A percentile compares a stretch with the other conserved stretches of the same genome.
phyloP scores from a whole-genome alignment of 2,113 vertebrate species.

The Morphnarchus princeps region DNA sequence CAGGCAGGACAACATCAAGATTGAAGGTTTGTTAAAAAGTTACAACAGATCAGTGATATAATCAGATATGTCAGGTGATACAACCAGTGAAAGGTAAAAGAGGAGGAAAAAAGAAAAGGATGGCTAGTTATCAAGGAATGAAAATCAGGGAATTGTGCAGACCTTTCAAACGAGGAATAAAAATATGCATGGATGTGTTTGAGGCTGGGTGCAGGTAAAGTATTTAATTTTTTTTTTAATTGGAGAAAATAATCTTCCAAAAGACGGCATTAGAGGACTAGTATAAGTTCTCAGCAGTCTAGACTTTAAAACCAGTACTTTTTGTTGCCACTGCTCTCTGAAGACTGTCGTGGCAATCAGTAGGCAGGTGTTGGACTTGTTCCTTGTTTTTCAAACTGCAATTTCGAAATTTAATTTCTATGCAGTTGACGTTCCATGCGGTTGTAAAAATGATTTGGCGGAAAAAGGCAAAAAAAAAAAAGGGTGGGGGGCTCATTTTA shows the following conservation, averaged over 20 bases:
- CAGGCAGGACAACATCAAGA: neutral
- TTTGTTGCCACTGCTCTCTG: neutral
- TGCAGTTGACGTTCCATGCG: neutral
- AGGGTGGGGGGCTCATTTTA: neutral
- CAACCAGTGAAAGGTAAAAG: neutral
- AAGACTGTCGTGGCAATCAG: neutral
- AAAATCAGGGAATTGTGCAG: neutral
- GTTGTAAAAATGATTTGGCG: neutral
- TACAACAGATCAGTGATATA: neutral
- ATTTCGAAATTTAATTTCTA: neutral
- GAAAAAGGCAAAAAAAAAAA: neutral
- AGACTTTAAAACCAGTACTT: neutral
- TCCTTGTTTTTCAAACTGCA: neutral
- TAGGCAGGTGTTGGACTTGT: neutral
- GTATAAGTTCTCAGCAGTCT: neutral
- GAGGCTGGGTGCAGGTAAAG: neutral
- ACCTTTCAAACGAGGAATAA: neutral
- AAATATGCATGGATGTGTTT: neutral
- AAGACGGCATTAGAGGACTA: neutral
- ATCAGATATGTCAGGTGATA: neutral
- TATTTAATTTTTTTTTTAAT: neutral
- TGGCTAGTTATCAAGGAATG: neutral
- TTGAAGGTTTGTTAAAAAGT: neutral
- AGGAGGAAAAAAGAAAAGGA: neutral
- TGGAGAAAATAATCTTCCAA: neutral